A percentile compares a stretch with the other conserved stretches of the same genome.
phyloP scores from a whole-genome alignment of 2,113 vertebrate species.

The Danionella cerebrum region DNA sequence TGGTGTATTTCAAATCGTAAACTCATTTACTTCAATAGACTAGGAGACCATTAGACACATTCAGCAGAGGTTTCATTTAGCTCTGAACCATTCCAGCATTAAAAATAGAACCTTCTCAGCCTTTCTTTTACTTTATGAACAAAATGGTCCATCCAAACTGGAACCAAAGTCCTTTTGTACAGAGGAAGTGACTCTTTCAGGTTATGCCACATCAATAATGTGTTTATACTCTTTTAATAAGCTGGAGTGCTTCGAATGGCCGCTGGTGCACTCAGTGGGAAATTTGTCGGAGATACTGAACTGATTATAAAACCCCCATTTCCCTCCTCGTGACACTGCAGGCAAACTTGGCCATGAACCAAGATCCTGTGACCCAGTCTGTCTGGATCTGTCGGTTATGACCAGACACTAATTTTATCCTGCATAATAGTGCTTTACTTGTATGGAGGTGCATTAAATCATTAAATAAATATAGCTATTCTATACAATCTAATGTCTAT shows the following conservation, averaged over 20 bases:
- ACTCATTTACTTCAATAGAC: too few species aligned
- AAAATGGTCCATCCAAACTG: neutral
- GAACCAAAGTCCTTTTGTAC: neutral
- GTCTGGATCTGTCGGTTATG: neutral
- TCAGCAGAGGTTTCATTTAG: neutral
- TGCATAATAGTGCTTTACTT: too few species aligned
- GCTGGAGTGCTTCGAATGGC: neutral
- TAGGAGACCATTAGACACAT: too few species aligned
- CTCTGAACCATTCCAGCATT: too few species aligned
- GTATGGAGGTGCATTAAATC: too few species aligned
- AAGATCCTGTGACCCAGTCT: neutral
- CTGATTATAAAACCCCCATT: neutral
- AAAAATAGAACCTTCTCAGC: neutral
- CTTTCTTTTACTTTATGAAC: neutral
- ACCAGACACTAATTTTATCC: neutral
- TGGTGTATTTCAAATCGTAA: too few species aligned
- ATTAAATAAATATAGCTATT: too few species aligned
- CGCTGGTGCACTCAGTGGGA: neutral
- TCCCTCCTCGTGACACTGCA: neutral
- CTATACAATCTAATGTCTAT: too few species aligned
- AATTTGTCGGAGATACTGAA: neutral
- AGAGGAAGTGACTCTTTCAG: neutral
- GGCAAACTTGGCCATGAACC: neutral
- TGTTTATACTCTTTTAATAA: constrained; percentile 6
- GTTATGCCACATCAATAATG: constrained; percentile 2